Base-by-base conservation (phyloP, 2,888 invertebrate genomes). In the Chrysodeixis includens region DNA sequence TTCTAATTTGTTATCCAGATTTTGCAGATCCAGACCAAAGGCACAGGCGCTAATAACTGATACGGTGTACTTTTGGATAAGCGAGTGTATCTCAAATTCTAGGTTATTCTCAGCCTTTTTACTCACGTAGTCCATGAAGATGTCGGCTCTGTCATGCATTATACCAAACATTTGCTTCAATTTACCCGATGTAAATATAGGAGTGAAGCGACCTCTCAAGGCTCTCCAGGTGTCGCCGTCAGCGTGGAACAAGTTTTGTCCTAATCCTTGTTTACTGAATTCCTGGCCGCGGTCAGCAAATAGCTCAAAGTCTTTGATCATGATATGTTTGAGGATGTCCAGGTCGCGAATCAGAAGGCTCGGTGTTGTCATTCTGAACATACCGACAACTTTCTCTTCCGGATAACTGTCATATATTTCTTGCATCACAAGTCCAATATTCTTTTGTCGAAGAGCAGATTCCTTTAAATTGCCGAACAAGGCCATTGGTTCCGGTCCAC, bases 171-270 rank as follows among this genome's bases (percentile, higher is more conserved):
- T 92, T 40, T 87, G 88, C 66, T 86, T 91, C n/a, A 91, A 71
- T 77, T 92, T 92, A 4, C 88, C 87, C 0, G 91, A 83, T 6
- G 90, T 90, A 61, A 92, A 92, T n/a, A 90, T 72, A 0, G 91
- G 90, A 1, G 88, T 86, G n/a, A 92, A 85, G 3, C 81, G 79
- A 44, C 79, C 83, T 60, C 90, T 84, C 12, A 90, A 71, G 0
- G 84, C 71, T 14, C 78, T 73, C 92, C 92, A 92, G 0, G 83
- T 83, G 0, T 89, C 87, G 2, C 84, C 88, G 30, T 89, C 85
- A 0, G 88, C 84, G 55, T 86, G 84, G 56, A 92, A 92, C 18
- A 92, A 61, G 62, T 92, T 90, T 3, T 66, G 66, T 22, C 88
- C 88, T 30, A 92, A 64, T 4, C 86, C 88, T 57, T 88, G 65